Evolutionary conservation across 2,888 invertebrate genomes (phyloP), one percentile per base, ranked within the genome.

Genomic region (Endotricha flammealis): DNA sequence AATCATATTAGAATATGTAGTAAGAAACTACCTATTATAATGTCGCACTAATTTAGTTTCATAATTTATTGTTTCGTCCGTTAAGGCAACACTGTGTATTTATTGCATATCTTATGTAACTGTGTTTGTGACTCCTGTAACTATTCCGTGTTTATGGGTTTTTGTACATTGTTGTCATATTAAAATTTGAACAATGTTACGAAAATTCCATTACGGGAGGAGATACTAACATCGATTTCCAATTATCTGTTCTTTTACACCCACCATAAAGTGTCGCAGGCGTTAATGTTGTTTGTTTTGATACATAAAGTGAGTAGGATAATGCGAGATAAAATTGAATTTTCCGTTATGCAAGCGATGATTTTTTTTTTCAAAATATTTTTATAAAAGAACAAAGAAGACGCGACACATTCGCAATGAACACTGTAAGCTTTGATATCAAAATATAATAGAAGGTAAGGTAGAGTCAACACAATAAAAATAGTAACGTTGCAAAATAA

Each of bases 181-280:
- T 27, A 11, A 27, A 27, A 27, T 27, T 27, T 27, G 27, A 27
- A 27, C 12, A 27, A 4, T 12, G 27, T 27, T 25, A 12, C 27
- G 12, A 27, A 25, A 25, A 25, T 25, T 10, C 27, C 27, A 12
- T 25, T 27, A 20, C 20, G 3, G 27, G 11, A 12, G 12, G 5
- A 27, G 12, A 4, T 12, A 10, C 27, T 27, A 27, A 27, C 11
- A 27, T 11, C 12, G 27, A 27, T 27, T 27, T 27, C 12, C 27
- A 27, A 27, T 27, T 27, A 27, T 12, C 11, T 27, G 12, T 27
- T 12, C 6, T 27, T 27, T 27, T 27, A 27, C 8, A 12, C 4
- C 27, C 11, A 27, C 12, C 27, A 12, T 27, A 27, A 27, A 27
- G 7, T 27, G 20, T 12, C 7, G 12, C 12, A 10, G 12, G 12